Base-by-base conservation (phyloP, 2,797 vertebrate species). In the Falco rusticolus region DNA sequence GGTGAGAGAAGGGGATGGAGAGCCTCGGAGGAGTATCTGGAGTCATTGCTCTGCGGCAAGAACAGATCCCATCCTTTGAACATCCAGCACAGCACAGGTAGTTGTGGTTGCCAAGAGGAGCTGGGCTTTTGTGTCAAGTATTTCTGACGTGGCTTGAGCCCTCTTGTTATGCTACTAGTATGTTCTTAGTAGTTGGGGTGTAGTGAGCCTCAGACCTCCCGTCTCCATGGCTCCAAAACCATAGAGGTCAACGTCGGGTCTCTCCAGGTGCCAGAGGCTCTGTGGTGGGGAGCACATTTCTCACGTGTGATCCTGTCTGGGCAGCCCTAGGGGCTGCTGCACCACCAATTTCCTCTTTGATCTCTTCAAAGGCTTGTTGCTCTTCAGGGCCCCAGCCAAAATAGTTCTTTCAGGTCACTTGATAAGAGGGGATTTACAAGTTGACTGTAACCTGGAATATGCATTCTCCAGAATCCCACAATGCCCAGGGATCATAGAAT, bases 201-300 rank as follows among this genome's bases (percentile, higher is more conserved):
- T 29, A 53, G 13, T 14, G 61, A 91, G 50, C 37, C 57, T 60
- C 68, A 63, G 61, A 31, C 16, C 18, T 1, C 41, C 51, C 22
- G 3, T n/a, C 2, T 1, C 28, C 33, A 59, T 2, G 19, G 12
- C 69, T 88, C 13, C 63, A 37, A 43, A 74, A n/a, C 21, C 10
- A 11, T 14, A 3, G n/a, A 26, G 37, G 41, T 26, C 0, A 1
- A 10, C 26, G 29, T 66, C 0, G 0, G 31, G 11, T 82, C 47
- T 65, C 29, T 65, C 37, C 63, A 76, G 71, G 41, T 48, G 81
- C 16, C 53, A 29, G 65, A 1, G 1, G 18, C 20, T 82, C 41
- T 76, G 72, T 1, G 3, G 25, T 21, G 53, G 6, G 54, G 75
- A 87, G 50, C 29, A 1, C 4, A 0, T 50, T 75, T 69, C 57